phyloP scores from a whole-genome alignment of 2,888 invertebrate genomes.

The Phasia obesa region DNA sequence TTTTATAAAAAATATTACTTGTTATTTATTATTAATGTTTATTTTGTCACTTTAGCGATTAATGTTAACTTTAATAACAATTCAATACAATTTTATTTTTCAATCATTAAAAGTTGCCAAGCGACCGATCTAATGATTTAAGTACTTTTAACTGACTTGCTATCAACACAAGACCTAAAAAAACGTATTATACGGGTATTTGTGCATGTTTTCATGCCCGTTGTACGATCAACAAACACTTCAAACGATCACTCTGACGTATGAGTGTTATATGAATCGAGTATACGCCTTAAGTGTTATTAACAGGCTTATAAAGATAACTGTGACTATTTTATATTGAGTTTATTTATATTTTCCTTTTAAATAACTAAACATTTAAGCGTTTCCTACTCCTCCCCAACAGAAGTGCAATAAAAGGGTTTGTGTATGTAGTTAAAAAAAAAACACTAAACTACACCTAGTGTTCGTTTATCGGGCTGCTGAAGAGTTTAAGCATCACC shows the following conservation, averaged over 20 bases:
- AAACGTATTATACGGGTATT: too few relatives aligned
- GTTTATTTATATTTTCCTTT: not conserved
- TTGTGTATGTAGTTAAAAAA: not conserved
- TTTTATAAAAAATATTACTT: too few relatives aligned
- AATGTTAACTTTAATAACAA: not conserved
- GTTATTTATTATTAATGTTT: too few relatives aligned
- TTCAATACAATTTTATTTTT: not conserved
- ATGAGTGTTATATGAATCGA: constrained; percentile 51
- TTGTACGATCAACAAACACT: constrained; percentile 15
- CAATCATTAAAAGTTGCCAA: not conserved
- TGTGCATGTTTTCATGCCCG: not conserved
- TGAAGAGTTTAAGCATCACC: not conserved
- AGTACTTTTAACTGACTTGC: constrained; percentile 4
- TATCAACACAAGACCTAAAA: constrained; percentile 2
- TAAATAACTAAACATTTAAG: constrained; percentile 42
- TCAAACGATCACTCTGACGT: constrained; percentile 54
- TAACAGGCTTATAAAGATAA: constrained; percentile 51
- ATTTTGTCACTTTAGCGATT: too few relatives aligned
- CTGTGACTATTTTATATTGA: constrained; percentile 23
- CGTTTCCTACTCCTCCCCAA: not conserved
- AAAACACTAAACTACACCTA: not conserved
- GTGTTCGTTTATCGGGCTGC: not conserved
- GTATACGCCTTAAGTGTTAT: constrained; percentile 54
- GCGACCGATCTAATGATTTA: constrained; percentile 16
- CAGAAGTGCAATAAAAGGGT: not conserved